phyloP scores from a whole-genome alignment of 1,140 invertebrate genomes.

The Ceratina australensis region DNA sequence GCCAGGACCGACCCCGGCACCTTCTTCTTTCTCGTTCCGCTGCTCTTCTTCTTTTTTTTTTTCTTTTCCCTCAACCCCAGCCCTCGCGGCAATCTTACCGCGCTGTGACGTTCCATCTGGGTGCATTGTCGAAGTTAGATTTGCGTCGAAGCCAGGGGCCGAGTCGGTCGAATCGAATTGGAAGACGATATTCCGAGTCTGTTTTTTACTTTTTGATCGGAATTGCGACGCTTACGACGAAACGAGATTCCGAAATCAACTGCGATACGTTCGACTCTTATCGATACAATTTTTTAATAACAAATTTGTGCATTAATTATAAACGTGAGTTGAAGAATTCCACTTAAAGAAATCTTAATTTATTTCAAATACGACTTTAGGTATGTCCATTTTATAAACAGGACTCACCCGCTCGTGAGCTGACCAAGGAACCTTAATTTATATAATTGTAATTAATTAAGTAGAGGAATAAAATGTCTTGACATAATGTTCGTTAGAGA shows the following conservation, averaged over 20 bases:
- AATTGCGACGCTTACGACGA: background rate
- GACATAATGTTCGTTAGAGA: no score
- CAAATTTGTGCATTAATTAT: no score
- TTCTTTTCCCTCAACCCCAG: background rate
- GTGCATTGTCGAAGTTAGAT: conserved; percentile 22
- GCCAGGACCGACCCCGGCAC: conserved; percentile 4
- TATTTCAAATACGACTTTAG: no score
- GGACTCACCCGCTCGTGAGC: no score
- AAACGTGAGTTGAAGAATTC: no score
- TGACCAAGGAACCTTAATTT: no score
- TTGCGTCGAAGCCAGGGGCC: background rate
- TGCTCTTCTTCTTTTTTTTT: background rate
- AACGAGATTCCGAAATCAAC: conserved; percentile 1
- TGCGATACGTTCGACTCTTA: background rate
- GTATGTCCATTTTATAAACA: no score
- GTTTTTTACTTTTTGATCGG: background rate
- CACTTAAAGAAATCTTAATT: no score
- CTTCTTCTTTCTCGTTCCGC: conserved; percentile 49
- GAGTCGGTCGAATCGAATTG: conserved; percentile 1
- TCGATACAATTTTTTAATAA: no score
- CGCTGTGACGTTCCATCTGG: background rate
- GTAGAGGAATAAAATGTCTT: no score
- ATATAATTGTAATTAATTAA: no score
- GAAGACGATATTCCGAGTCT: background rate
- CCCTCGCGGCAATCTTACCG: background rate